Percentiles rank a stretch among this genome's conserved stretches.
These are phyloP conservation scores for Limnodromus scolopaceus DNA, from an alignment of 2,797 vertebrate genomes.

Conservation along the genomic window DNA sequence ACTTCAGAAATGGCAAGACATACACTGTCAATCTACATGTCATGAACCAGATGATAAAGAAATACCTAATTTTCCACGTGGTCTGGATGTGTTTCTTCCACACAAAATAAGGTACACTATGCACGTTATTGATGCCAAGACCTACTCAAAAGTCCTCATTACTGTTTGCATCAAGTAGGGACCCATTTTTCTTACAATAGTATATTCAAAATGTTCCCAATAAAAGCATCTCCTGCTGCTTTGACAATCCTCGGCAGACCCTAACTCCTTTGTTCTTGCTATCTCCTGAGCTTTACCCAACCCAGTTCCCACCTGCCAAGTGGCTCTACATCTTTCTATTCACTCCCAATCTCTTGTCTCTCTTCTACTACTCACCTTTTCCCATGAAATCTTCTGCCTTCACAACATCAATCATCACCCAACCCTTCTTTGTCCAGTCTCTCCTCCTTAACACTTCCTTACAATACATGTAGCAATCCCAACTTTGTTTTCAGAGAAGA, in stretches of 20 bases:
- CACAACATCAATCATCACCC: background rate
- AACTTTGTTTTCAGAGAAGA: background rate
- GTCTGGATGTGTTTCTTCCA: background rate
- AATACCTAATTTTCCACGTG: background rate
- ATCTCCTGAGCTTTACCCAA: background rate
- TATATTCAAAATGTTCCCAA: background rate
- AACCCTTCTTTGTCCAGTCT: background rate
- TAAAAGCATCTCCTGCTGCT: background rate
- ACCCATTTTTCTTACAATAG: background rate
- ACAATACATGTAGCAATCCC: background rate
- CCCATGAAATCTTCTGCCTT: background rate
- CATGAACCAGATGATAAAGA: background rate
- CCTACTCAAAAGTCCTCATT: background rate
- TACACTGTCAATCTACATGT: background rate
- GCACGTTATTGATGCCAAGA: background rate
- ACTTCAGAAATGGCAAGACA: background rate
- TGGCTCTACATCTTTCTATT: background rate
- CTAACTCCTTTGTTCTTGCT: background rate
- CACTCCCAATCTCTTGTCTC: background rate
- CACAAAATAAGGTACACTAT: background rate
- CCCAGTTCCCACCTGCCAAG: background rate
- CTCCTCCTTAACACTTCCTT: background rate
- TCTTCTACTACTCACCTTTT: background rate
- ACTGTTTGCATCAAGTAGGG: background rate
- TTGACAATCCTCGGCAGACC: background rate